Base-by-base conservation (phyloP, 2,888 invertebrate genomes). In the Xylophagus ater region DNA sequence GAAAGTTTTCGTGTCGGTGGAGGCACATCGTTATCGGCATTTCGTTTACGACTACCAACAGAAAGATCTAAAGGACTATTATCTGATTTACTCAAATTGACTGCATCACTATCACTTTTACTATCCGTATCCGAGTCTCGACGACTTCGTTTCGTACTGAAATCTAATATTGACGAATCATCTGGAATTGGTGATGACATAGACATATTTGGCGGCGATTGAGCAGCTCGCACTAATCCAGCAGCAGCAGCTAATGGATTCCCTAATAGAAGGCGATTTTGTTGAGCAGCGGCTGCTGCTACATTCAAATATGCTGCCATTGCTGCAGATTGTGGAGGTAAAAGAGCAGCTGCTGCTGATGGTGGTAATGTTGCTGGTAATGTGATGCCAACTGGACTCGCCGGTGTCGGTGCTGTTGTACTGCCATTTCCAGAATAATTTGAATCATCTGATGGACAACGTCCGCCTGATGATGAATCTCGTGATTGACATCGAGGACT, bases 401-500 rank as follows among this genome's bases (percentile, higher is more conserved):
- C 60, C 21, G 66, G 65, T 41, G 73, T 66, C n/a, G 74, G 70
- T 30, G 67, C 66, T 23, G 66, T 66, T 19, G 68, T 56, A 36
- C 58, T 59, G 5, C 62, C 61, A 41, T 78, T 72, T 45, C 77
- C 79, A 31, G 81, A 80, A 57, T 78, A 76, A 55, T 78, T 70
- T n/a, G 81, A 81, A 60, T 82, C 83, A 56, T 77, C 76, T 41
- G 81, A 81, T 44, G 83, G 81, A 64, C 83, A 84, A 48, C 82
- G 76, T 46, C 76, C 78, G 47, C 78, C 78, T 33, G 69, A 68
- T 47, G 78, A 78, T 42, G 86, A 86, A 58, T 85, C 85, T 55
- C 84, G 74, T 40, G 85, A 86, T 51, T 84, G 77, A 67, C 85
- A 85, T 58, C 85, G 75, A 49, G 84, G 83, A 66, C 81, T 83